Conservation (phyloP, 2,113 vertebrate species). For the Petroica traversi region DNA sequence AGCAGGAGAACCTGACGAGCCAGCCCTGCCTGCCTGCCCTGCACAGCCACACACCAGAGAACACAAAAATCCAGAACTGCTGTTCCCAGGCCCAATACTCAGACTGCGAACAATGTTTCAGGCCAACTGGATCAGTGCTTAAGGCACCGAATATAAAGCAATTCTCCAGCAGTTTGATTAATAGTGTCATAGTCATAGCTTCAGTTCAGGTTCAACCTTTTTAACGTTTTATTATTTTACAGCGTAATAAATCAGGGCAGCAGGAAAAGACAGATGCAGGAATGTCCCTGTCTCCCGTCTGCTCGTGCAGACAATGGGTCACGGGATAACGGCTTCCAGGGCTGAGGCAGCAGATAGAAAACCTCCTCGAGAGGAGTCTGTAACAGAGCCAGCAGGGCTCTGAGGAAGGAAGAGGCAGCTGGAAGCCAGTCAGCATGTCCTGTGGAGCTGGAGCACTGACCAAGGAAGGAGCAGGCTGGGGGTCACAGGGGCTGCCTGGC, state of each 20-base stretch:
- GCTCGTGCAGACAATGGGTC: constrained; percentile 1
- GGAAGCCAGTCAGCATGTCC: neutral
- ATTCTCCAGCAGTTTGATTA: constrained; percentile 69
- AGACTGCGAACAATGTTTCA: constrained; percentile 1
- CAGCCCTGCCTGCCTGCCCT: neutral
- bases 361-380: neutral
- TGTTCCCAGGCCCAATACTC: neutral
- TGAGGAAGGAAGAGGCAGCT: neutral
- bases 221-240: constrained; percentile 72
- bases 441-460: neutral
- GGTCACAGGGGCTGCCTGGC: neutral
- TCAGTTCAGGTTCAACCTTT: constrained; percentile 72
- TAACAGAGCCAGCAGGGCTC: neutral
- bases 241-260: constrained; percentile 65
- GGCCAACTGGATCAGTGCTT: constrained; percentile 32
- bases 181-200: constrained; percentile 61
- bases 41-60: neutral
- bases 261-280: constrained; percentile 40
- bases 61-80: neutral
- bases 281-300: neutral
- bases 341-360: neutral
- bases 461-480: accelerated
- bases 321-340: neutral
- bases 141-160: constrained; percentile 42
- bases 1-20: neutral